Base-by-base conservation (phyloP, 2,888 invertebrate species). In the Scaptomyza caliginosa region DNA sequence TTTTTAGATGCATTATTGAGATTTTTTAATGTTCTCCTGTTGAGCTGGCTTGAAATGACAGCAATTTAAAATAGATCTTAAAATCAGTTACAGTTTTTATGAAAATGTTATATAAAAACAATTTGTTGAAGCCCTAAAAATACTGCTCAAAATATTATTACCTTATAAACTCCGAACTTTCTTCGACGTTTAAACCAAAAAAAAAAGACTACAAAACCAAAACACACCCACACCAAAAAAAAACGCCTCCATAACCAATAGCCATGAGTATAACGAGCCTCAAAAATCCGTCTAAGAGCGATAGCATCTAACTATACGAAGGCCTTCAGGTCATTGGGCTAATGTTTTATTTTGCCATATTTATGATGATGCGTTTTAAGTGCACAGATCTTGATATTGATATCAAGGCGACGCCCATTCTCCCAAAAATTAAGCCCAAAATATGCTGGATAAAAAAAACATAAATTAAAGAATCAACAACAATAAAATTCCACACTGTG, bases 301-400 rank as follows among this genome's bases (percentile, higher is more conserved):
- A 80, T 76, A 66, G 26, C 45, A 80, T 83, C 77, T 69, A 54
- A 39, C 67, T 60, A 57, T 73, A 43, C 66, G 65, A 66, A 66
- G 64, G 62, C 64, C 67, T 60, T 77, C 50, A 59, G 74, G 59
- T 46, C 51, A 57, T 54, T 57, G 56, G 42, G 34, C 70, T 65
- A 69, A 69, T 70, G 71, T 16, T 57, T 74, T 62, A 67, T 75
- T 77, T 83, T 75, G 84, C 80, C 81, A 83, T 75, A 77, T 84
- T 80, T 74, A 84, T 71, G 82, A 59, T 78, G 76, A 81, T 84
- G 85, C 82, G 67, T 77, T 81, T 84, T 50, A 60, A 74, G 70
- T 74, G 73, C 74, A 69, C 19, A 52, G 71, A 72, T 69, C 69
- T 58, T 19, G 48, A 48, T 55, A 55, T 74, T 58, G 68, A 73